Evolutionary conservation across 2,113 vertebrate genomes (phyloP), one percentile per base, ranked within the genome.

Genomic region (Andinoacara biseriatus): DNA sequence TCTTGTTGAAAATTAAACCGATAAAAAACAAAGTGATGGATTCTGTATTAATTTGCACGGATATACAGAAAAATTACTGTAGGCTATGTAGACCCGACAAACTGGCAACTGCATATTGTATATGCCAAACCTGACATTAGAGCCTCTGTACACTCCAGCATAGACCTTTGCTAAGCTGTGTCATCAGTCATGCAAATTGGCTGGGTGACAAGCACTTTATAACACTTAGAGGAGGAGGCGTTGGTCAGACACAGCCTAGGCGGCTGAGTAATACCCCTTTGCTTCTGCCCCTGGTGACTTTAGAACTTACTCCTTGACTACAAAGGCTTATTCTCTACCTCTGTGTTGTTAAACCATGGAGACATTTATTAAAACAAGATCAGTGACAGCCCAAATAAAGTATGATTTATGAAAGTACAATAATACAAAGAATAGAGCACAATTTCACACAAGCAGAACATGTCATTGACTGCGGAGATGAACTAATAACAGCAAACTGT

Each of bases 121-220:
- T 43, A 31, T 56, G 62, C 22, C 43, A 82, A 24, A 40, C n/a
- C 13, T 59, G 67, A 76, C 40, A 40, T 38, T n/a, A 18, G 43
- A 63, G 29, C 67, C 84, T 86, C 84, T 77, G 46, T 72, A 85
- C 67, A 86, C 69, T 82, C 38, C 18, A 81, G 61, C n/a, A 54
- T 87, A 62, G 79, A 86, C 77, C 74, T 87, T 65, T 56, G 62
- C 80, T 74, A 84, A 89, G 84, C 85, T 43, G 76, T 85, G 74
- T 91, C 91, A 95, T 95, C 92, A 89, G 77, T 96, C 90, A 95
- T 94, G 94, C 89, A 95, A 94, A 95, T 92, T 94, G 88, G 81
- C 76, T 87, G 81, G 17, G 62, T 90, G 93, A 94, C 90, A 93
- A 89, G 91, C 82, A 78, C 92, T 94, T 93, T 87, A 89, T 93